These are phyloP conservation scores for Vicugna pacos DNA, from an alignment of 2,113 vertebrate species.

Conservation along the genomic window DNA sequence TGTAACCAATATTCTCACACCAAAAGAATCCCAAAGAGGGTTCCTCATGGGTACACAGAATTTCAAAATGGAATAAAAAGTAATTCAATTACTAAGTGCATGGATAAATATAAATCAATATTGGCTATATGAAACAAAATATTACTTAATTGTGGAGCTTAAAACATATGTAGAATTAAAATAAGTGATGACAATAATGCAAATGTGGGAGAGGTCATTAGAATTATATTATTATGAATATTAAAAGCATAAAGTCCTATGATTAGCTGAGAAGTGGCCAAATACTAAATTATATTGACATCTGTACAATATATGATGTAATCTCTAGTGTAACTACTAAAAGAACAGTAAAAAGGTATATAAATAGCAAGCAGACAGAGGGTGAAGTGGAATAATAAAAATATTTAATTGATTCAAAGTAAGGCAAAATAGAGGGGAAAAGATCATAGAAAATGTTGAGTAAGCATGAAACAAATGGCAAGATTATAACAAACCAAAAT, in stretches of 20 bases:
- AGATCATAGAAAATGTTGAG: not conserved
- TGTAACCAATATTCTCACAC: not conserved
- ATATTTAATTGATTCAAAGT: not conserved
- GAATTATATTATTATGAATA: not conserved
- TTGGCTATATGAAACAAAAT: not conserved
- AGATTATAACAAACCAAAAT: not conserved
- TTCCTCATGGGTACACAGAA: not conserved
- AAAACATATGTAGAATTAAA: not conserved
- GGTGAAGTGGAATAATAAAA: not conserved
- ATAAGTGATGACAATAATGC: not conserved
- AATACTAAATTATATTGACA: not conserved
- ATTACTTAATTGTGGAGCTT: not conserved
- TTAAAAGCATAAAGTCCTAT: not conserved
- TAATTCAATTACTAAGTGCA: not conserved
- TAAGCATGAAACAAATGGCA: not conserved
- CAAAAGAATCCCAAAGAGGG: not conserved
- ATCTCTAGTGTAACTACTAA: not conserved
- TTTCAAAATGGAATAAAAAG: conserved; percentile 2
- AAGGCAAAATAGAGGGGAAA: not conserved
- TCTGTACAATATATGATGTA: not conserved
- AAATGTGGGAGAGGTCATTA: not conserved
- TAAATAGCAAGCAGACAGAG: not conserved
- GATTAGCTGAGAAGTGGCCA: not conserved
- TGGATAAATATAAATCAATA: not conserved
- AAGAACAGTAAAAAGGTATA: not conserved